phyloP scores from a whole-genome alignment of 2,888 invertebrate genomes.

The Lasioglossum morio region DNA sequence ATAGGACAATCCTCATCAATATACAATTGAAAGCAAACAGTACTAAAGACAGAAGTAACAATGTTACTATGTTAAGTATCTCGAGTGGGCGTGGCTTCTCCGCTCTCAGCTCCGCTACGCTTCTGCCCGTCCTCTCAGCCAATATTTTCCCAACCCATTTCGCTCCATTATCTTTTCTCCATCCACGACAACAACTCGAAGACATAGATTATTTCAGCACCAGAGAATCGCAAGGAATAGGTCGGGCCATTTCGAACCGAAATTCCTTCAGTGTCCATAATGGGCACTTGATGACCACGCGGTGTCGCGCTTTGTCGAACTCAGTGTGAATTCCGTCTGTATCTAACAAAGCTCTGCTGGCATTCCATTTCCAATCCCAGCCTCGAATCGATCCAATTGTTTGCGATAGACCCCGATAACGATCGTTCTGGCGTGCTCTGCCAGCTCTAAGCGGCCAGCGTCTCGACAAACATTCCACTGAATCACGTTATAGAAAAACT shows the following conservation, averaged over 20 bases:
- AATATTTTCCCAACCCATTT: not conserved
- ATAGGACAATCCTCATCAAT: no score
- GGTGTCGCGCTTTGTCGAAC: not conserved
- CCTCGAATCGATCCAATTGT: not conserved
- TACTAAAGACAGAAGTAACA: no score
- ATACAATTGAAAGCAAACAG: no score
- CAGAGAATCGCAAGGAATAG: not conserved
- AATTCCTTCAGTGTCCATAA: not conserved
- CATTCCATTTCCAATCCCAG: not conserved
- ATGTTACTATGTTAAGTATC: no score
- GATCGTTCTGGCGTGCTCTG: not conserved
- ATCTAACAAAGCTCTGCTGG: not conserved
- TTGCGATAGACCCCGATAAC: not conserved
- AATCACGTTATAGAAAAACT: not conserved
- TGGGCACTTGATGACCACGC: not conserved
- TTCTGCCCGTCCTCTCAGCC: not conserved
- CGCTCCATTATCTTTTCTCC: not conserved
- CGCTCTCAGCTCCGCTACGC: not conserved
- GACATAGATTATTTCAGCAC: not conserved
- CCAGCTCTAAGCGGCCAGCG: no score
- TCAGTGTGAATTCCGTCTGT: not conserved
- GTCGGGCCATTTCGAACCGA: not conserved
- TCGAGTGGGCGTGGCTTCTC: not conserved
- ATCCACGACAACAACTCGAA: not conserved
- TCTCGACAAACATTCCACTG: not conserved